phyloP scores from a whole-genome alignment of 1,140 invertebrate species.

The Euura lappo region DNA sequence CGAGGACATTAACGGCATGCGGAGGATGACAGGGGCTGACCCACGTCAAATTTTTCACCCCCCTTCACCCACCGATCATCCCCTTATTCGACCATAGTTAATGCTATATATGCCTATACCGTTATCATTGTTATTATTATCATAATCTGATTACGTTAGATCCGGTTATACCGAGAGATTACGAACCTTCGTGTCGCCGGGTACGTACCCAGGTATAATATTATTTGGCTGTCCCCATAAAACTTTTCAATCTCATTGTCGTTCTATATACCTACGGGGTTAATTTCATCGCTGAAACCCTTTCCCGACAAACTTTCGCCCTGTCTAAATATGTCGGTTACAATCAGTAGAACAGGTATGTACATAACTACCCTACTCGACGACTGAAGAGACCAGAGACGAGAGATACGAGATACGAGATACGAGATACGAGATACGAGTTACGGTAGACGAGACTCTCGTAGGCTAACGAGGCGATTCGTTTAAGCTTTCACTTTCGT shows the following conservation, averaged over 20 bases:
- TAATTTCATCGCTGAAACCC: not conserved
- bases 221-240: too few species aligned
- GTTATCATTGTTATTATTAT: too few species aligned
- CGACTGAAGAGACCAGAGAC: too few species aligned
- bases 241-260: too few species aligned
- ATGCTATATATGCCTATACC: too few species aligned
- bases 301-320: not conserved
- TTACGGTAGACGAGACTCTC: not conserved
- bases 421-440: not conserved
- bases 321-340: not conserved
- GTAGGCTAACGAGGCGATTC: not conserved
- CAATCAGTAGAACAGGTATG: not conserved
- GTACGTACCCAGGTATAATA: too few species aligned
- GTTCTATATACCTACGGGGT: not conserved
- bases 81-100: too few species aligned
- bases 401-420: too few species aligned
- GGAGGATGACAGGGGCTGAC: not conserved
- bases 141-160: too few species aligned
- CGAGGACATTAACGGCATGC: not conserved
- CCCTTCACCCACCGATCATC: not conserved
- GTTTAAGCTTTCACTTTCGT: not conserved
- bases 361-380: too few species aligned
- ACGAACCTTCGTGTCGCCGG: too few species aligned
- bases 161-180: too few species aligned
- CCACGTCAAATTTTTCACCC: not conserved